Base-by-base conservation (phyloP, 2,797 vertebrate genomes). In the Ctenopoma kingsleyae region DNA sequence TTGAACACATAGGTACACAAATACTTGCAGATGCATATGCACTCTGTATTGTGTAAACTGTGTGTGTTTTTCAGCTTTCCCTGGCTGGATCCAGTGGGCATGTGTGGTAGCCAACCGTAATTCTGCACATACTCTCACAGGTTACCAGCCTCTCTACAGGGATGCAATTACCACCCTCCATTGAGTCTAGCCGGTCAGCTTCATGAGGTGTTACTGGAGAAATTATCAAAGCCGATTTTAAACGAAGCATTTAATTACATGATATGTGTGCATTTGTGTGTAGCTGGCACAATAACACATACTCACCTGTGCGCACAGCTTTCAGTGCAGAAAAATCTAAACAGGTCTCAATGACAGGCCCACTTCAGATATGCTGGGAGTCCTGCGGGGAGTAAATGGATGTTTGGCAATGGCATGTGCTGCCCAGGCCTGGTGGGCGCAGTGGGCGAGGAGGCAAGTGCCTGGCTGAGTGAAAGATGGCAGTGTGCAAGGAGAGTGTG, bases 191-290 rank as follows among this genome's bases (percentile, higher is more conserved):
- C 80, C 67, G 76, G 88, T 85, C 78, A 77, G 71, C 87, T 77
- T 84, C 85, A 90, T 91, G 87, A 88, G 87, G 91, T 94, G 90
- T 87, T 89, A 87, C 86, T 43, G 59, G 80, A 87, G 71, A 85
- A 93, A 91, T 88, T 72, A 91, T 94, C 87, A 90, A 91, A 94
- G 89, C 77, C 87, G 89, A 89, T 93, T 93, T 92, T 83, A 92
- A 92, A 92, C 78, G 55, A 92, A 87, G 83, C 89, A 82, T 92
- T 93, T 92, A 91, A 92, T 92, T 85, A 82, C 75, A 63, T 73
- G 76, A 64, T 48, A 55, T 17, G 30, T 41, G 77, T 47, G 46
- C 38, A 27, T 15, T 41, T 50, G 61, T 38, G 78, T 43, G 35
- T 35, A 53, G 46, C 36, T 65, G 61, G 47, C 20, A 50, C 74